Evolutionary conservation across 2,888 invertebrate species (phyloP), one percentile per base, ranked within the genome.

Genomic region (Pseudanteris insignis): DNA sequence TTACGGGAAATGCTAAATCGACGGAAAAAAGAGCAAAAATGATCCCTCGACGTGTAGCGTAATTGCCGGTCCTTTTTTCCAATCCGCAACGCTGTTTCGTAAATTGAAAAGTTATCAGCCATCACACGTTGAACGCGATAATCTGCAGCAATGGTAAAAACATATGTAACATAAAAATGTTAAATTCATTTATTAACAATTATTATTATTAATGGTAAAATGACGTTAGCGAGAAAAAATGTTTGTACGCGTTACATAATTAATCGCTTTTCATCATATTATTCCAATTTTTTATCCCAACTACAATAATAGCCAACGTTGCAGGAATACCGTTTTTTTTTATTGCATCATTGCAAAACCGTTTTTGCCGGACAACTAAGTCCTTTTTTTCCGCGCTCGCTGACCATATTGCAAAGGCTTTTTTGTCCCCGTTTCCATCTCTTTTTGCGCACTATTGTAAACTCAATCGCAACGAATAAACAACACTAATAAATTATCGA

Each of bases 1-100:
- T n/a, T 46, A 59, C 47, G 51, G 47, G 41, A 40, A 40, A 59
- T 41, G 59, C 47, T 51, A 53, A 46, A 53, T 58, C 47, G 51
- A 12, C 32, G 14, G 59, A 37, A 28, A 33, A 38, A 38, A 43
- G n/a, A n/a, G n/a, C n/a, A n/a, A n/a, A n/a, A n/a, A n/a, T n/a
- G n/a, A n/a, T 37, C 30, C 38, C 24, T 15, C 41, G 30, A 30
- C 10, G 33, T 15, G 6, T 9, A 9, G 32, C 32, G 10, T 24
- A n/a, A n/a, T 37, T 28, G 12, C 11, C 15, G 33, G 12, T 10
- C 11, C 26, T 12, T 26, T 33, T 32, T 25, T 2, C n/a, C 9
- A 9, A 30, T 29, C 9, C 6, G 2, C 36, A 9, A 5, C n/a
- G 12, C 32, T 21, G 13, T 24, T 21, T 24, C 21, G 13, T 41